A percentile compares a stretch with the other conserved stretches of the same genome.
These are phyloP conservation scores for Harpalus rufipes DNA, from an alignment of 2,888 invertebrate species.

Conservation along the genomic window DNA sequence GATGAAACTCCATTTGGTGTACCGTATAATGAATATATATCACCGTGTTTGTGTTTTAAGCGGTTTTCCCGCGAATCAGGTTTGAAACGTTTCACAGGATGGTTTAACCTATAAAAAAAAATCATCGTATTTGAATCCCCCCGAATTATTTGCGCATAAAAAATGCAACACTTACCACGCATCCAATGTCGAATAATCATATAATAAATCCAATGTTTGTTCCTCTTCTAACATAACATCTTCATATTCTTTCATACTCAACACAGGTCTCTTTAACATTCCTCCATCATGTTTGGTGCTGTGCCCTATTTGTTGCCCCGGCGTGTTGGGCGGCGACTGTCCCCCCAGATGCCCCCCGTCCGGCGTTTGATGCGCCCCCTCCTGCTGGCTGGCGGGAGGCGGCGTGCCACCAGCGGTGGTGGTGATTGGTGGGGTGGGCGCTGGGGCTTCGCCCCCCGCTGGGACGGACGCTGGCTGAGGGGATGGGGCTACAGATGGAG, in stretches of 20 bases:
- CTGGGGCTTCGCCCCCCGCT: constrained; percentile 83
- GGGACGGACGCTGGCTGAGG: constrained; percentile 86
- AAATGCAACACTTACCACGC: constrained; percentile 84
- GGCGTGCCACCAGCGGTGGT: constrained; percentile 34
- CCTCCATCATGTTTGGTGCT: not conserved
- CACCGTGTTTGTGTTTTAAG: constrained; percentile 75
- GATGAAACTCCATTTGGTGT: constrained; percentile 72
- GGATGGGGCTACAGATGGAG: constrained; percentile 78
- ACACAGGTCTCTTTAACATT: constrained; percentile 85
- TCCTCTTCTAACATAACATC: constrained; percentile 89
- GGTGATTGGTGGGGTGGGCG: constrained; percentile 76
- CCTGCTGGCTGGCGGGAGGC: constrained; percentile 53
- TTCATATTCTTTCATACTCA: constrained; percentile 89
- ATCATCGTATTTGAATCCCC: no score
- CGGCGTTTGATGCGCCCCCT: not conserved
- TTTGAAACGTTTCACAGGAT: constrained; percentile 94
- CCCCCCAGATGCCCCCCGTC: not conserved
- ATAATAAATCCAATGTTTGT: constrained; percentile 88
- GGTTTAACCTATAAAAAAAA: constrained; percentile 83
- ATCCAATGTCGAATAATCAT: constrained; percentile 91
- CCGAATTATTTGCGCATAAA: not conserved
- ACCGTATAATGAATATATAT: constrained; percentile 75
- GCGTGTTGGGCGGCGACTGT: constrained; percentile 24
- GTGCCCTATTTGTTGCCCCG: constrained; percentile 10
- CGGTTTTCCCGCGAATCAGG: constrained; percentile 78